Conservation (phyloP, 2,797 vertebrate species). For the Schizothorax lantsangensis region DNA sequence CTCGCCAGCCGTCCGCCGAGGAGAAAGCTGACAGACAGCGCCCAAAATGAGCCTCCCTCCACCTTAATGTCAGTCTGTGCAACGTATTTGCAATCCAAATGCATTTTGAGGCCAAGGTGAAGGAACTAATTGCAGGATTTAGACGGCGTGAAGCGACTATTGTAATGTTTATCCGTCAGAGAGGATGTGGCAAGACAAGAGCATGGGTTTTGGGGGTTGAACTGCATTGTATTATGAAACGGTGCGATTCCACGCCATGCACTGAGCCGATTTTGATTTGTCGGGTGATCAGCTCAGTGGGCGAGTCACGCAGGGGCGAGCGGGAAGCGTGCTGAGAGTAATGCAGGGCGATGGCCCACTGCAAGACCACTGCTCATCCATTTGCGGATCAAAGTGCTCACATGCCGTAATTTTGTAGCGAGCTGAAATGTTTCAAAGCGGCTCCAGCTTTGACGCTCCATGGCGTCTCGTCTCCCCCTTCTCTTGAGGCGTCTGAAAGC, state of each 20-base stretch:
- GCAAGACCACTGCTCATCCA: slow-evolving; percentile 66
- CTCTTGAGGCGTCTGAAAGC: slow-evolving; percentile 67
- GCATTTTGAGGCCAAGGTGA: slow-evolving; percentile 31
- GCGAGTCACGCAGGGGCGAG: slow-evolving; percentile 53
- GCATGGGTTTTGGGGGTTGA: slow-evolving; percentile 20
- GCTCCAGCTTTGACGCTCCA: slow-evolving; percentile 61
- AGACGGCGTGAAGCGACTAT: slow-evolving; percentile 45
- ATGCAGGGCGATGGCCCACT: slow-evolving; percentile 65
- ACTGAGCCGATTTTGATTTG: slow-evolving; percentile 68
- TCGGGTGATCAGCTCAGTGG: slow-evolving; percentile 65
- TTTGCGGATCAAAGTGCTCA: slow-evolving; percentile 77
- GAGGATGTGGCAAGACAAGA: slow-evolving; percentile 22
- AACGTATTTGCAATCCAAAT: slow-evolving; percentile 43
- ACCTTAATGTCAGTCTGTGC: slow-evolving; percentile 24
- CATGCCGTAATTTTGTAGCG: slow-evolving; percentile 68
- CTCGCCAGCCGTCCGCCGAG: background rate
- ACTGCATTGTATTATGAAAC: slow-evolving; percentile 36
- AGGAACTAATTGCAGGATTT: slow-evolving; percentile 64
- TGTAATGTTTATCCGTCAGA: slow-evolving; percentile 52
- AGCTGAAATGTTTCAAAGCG: slow-evolving; percentile 75
- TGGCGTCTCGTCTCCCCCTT: slow-evolving; percentile 48
- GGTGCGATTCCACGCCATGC: slow-evolving; percentile 54
- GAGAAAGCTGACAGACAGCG: slow-evolving; percentile 40
- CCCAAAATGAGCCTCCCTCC: slow-evolving; percentile 12
- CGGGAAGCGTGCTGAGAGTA: slow-evolving; percentile 50